phyloP scores from a whole-genome alignment of 2,888 invertebrate species.

The Cactoblastis cactorum region DNA sequence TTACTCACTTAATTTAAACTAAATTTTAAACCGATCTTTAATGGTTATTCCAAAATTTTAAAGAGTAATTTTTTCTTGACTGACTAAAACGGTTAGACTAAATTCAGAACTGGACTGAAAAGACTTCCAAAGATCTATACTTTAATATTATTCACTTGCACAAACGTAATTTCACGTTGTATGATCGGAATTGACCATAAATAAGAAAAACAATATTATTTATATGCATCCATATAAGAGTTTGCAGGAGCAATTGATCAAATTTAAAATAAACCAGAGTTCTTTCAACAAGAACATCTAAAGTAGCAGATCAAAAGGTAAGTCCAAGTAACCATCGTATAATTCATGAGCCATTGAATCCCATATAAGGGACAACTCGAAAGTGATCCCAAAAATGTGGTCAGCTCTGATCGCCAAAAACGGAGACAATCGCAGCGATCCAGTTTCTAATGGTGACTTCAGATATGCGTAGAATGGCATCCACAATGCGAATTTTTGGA shows the following conservation, averaged over 20 bases:
- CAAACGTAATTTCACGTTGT: too few relatives aligned
- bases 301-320: conserved; percentile 28
- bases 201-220: conserved; percentile 10
- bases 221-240: conserved; percentile 5
- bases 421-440: conserved; percentile 48
- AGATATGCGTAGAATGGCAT: conserved; percentile 6
- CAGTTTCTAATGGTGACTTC: conserved; percentile 48
- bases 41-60: too few relatives aligned
- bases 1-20: too few relatives aligned
- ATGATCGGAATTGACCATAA: not conserved
- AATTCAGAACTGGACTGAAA: too few relatives aligned
- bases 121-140: too few relatives aligned
- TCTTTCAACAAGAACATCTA: conserved; percentile 6
- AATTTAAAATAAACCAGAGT: conserved; percentile 8
- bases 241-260: not conserved
- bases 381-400: conserved; percentile 68
- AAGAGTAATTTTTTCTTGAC: too few relatives aligned
- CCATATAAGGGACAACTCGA: conserved; percentile 61
- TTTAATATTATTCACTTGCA: too few relatives aligned
- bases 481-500: not conserved
- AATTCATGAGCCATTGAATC: conserved; percentile 75
- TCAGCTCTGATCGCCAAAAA: conserved; percentile 45
- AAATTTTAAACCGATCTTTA: too few relatives aligned
- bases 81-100: too few relatives aligned
- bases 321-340: conserved; percentile 48